Conservation (phyloP, 92 coral and sea anemone genomes). For the Palythoa grandis region DNA sequence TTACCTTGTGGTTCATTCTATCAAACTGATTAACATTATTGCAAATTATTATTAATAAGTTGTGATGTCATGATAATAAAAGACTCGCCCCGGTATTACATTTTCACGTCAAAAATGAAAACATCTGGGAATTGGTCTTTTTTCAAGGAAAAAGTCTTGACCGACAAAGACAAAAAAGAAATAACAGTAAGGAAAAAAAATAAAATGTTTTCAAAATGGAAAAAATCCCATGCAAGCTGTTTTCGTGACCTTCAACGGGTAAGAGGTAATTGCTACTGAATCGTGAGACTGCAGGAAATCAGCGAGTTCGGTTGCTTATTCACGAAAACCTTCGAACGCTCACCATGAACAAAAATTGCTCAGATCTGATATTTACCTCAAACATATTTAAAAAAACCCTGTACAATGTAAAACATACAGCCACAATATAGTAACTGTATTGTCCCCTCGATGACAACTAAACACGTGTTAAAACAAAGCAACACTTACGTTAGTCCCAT, state of each 20-base stretch:
- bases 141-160: not conserved
- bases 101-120: not conserved
- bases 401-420: too few species aligned
- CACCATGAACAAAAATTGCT: too few species aligned
- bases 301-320: too few species aligned
- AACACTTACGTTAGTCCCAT: conserved; percentile 11
- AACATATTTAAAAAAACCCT: too few species aligned
- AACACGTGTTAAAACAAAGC: not conserved
- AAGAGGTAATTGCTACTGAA: too few species aligned
- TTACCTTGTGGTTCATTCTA: not conserved
- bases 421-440: not conserved
- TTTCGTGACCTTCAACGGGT: not conserved
- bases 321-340: too few species aligned
- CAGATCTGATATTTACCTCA: too few species aligned
- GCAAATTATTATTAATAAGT: too few species aligned
- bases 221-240: not conserved
- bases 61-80: not conserved
- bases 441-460: not conserved
- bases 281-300: too few species aligned
- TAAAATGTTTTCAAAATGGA: not conserved
- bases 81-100: not conserved
- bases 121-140: not conserved
- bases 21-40: not conserved
- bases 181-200: not conserved
- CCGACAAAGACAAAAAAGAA: not conserved